phyloP scores from a whole-genome alignment of 1,140 invertebrate species.

The Cylas formicarius region DNA sequence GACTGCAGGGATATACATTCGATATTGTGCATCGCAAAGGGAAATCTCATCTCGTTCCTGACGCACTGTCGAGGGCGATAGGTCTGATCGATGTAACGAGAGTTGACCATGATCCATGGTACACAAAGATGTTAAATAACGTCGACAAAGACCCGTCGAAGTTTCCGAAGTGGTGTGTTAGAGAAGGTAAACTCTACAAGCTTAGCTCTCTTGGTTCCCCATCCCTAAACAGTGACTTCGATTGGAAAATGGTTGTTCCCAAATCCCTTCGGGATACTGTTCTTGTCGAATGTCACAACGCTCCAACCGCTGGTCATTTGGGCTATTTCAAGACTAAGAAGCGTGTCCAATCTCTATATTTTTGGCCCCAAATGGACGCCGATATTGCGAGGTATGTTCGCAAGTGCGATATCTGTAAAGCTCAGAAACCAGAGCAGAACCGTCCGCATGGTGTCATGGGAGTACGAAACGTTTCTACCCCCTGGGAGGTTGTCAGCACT shows the following conservation, averaged over 20 bases:
- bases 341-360: constrained; percentile 14
- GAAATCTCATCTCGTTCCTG: constrained; percentile 12
- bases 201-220: constrained; percentile 1
- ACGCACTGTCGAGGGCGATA: constrained; percentile 9
- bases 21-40: constrained; percentile 14
- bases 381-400: constrained; percentile 12
- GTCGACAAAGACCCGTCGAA: constrained; percentile 5
- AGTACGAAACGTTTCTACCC: constrained; percentile 17
- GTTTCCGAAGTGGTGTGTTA: constrained; percentile 7
- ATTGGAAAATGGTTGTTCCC: constrained; percentile 24
- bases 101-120: constrained; percentile 7
- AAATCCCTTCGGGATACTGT: constrained; percentile 5
- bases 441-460: constrained; percentile 17
- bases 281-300: constrained; percentile 12
- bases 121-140: constrained; percentile 3
- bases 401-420: constrained; percentile 16
- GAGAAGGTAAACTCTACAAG: constrained; percentile 4
- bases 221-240: constrained; percentile 2
- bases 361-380: constrained; percentile 18
- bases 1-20: constrained; percentile 32
- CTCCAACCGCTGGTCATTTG: constrained; percentile 11
- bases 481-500: constrained; percentile 27
- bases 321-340: constrained; percentile 21
- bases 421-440: constrained; percentile 11
- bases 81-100: neutral